Evolutionary conservation across 1,140 invertebrate genomes (phyloP).

Genomic region (Drosophila prosaltans): DNA sequence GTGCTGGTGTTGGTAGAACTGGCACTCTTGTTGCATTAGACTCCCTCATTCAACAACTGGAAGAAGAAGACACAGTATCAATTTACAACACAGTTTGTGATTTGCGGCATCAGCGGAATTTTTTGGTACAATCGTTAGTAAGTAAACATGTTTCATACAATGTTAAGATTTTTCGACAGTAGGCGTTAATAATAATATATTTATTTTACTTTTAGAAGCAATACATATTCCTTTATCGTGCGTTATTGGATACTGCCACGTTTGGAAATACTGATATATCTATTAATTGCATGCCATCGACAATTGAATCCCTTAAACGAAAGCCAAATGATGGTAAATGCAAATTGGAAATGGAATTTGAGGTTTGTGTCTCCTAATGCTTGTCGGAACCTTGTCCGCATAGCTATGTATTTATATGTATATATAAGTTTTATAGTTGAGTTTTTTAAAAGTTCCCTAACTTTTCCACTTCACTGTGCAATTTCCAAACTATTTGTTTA

Average conservation of each 20-base stretch:
- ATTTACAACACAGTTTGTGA: conserved; percentile 96
- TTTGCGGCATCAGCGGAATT: conserved; percentile 94
- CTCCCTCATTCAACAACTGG: conserved; percentile 92
- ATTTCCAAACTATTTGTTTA: no score
- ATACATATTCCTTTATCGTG: conserved; percentile 98
- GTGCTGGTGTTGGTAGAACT: conserved; percentile 94
- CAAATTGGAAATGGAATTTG: conserved; percentile 93
- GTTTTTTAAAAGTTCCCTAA: no score
- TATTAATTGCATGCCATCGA: conserved; percentile 87
- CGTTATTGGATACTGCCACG: conserved; percentile 95
- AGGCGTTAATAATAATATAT: background rate
- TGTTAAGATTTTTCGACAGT: background rate
- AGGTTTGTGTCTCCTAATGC: conserved; percentile 84
- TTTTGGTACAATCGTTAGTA: conserved; percentile 95
- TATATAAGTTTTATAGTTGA: no score
- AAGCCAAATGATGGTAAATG: conserved; percentile 86
- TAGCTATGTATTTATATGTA: no score
- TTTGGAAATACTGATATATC: conserved; percentile 96
- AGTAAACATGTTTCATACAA: conserved; percentile 59
- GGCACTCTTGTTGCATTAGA: conserved; percentile 96
- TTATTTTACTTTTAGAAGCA: conserved; percentile 90
- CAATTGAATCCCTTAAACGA: conserved; percentile 88
- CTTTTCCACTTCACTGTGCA: no score
- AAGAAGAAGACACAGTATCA: conserved; percentile 91
- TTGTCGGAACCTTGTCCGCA: background rate